A percentile compares a stretch with the other conserved stretches of the same genome.
Conservation (phyloP, 2,888 invertebrate genomes). For the Elysia crispata region DNA sequence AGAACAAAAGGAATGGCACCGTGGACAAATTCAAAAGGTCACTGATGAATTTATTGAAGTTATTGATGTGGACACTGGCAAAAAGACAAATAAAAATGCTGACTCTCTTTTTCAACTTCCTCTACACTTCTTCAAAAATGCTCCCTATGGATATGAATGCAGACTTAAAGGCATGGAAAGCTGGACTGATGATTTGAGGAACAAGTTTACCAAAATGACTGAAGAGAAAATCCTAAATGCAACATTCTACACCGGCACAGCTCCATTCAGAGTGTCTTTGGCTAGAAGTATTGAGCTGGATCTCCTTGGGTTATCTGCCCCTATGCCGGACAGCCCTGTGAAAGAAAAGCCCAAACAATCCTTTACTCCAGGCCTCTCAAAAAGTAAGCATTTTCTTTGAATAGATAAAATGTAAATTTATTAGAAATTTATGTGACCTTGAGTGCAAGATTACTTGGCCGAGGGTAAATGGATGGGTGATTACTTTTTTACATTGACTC, state of each 20-base stretch:
- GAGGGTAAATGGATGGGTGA: too few species aligned
- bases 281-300: constrained; percentile 54
- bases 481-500: too few species aligned
- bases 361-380: not conserved
- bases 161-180: constrained; percentile 51
- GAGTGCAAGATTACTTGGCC: too few species aligned
- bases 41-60: constrained; percentile 79
- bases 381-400: not conserved
- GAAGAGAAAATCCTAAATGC: constrained; percentile 53
- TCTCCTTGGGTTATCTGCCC: constrained; percentile 47
- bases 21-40: constrained; percentile 81
- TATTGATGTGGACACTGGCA: constrained; percentile 83
- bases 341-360: constrained; percentile 12
- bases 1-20: constrained; percentile 84
- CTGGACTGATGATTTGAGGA: constrained; percentile 51
- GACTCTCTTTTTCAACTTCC: constrained; percentile 38
- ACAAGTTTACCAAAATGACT: constrained; percentile 53
- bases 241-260: constrained; percentile 41
- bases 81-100: constrained; percentile 63
- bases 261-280: constrained; percentile 53
- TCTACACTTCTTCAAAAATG: constrained; percentile 48
- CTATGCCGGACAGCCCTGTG: not conserved
- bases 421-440: too few species aligned
- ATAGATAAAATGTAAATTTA: not conserved
- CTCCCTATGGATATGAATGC: constrained; percentile 58